Evolutionary conservation across 1,140 invertebrate genomes (phyloP), one percentile per base, ranked within the genome.

Genomic region (Manduca sexta): DNA sequence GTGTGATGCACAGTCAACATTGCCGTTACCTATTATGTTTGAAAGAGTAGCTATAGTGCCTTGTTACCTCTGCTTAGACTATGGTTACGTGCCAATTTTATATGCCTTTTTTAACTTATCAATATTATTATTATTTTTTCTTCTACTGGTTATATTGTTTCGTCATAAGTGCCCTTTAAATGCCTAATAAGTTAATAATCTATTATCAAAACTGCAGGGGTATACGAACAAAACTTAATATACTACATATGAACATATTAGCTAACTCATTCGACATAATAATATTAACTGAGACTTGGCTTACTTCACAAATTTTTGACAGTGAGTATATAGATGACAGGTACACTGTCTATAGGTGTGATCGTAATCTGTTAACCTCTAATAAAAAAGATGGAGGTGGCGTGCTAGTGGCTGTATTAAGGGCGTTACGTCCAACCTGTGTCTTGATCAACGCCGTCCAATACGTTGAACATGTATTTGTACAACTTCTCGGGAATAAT

Each of bases 201-300:
- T 63, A 63, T 37, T 58, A 58, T 26, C 60, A 63, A 50, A 63
- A 63, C n/a, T 63, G 52, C 39, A 26, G 60, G 12, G 55, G 60
- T n/a, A 38, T 62, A 14, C 17, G 49, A 4, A 62, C 55, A 11
- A 52, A 63, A 45, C 13, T 56, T 17, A 41, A 58, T 17, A 58
- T 48, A 2, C 8, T 58, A 8, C 52, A 52, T 26, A 52, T 62
- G 56, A 52, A 50, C 14, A 56, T 55, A 17, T 34, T 57, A 33
- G 8, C 47, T 4, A 16, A 52, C 38, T 45, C 29, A 38, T 42
- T 49, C 42, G 47, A 62, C 35, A 15, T 60, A 31, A 57, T 57
- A 18, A 46, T 45, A n/a, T 18, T 61, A 14, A 52, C 49, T 2
- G 59, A 61, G 35, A 61, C 53, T n/a, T 60, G 45, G 49, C 45